Base-by-base conservation (phyloP, 2,113 vertebrate genomes). In the Limanda limanda region DNA sequence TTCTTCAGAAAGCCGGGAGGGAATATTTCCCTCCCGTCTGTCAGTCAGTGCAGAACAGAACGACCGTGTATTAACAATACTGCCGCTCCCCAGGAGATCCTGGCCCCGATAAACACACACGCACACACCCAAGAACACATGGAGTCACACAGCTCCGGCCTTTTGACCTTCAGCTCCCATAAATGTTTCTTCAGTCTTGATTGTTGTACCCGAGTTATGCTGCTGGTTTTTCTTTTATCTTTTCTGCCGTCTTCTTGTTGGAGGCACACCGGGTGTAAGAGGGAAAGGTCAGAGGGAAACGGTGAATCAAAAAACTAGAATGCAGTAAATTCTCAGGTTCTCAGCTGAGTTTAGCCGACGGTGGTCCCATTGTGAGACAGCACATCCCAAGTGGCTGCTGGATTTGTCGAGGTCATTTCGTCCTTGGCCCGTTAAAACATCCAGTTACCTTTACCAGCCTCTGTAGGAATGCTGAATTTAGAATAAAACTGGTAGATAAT, bases 1-100 rank as follows among this genome's bases (percentile, higher is more conserved):
- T 74, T 77, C 78, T 64, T 47, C 24, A 74, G 68, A 81, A 71
- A 78, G 35, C 52, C 31, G 6, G 68, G 78, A 81, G 64, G 55
- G 31, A 31, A 31, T 31, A 31, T 31, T 31, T 31, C 31, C 31
- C 3, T 0, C 31, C 31, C 31, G 31, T 31, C 73, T 71, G 83
- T 84, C 89, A 90, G 68, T 87, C 89, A 90, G 10, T 73, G 78
- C 58, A 47, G 8, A 74, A 62, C 74, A 63, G 67, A 84, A 68
- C 59, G 76, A 59, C 17, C 40, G 0, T 24, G 70, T 62, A 57
- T 85, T 82, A 91, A 91, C 89, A 92, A 91, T 92, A 73, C 71
- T 42, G 35, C 76, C 62, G 68, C 79, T 47, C 67, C 81, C 74
- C 58, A 24, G n/a, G 68, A 84, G 88, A 88, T 87, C 45, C 3